These are phyloP conservation scores for Enoplosus armatus DNA, from an alignment of 2,797 vertebrate species.

Conservation along the genomic window DNA sequence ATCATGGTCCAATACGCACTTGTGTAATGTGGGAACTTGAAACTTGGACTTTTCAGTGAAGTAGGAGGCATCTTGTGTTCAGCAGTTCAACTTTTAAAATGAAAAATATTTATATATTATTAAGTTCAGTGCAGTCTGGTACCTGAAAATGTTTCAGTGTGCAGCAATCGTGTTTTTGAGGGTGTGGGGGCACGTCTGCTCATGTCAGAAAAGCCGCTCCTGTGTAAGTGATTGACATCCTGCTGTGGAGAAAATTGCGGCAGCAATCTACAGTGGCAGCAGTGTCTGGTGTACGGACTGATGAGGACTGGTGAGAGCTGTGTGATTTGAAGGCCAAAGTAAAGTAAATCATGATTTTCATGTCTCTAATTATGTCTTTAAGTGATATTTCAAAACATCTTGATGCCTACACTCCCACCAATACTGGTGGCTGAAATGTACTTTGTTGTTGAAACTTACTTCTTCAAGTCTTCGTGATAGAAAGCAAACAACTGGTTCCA, in stretches of 20 bases:
- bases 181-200: not conserved
- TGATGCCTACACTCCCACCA: not conserved
- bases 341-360: not conserved
- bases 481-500: not conserved
- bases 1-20: no score
- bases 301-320: no score
- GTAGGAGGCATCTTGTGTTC: no score
- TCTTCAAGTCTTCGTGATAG: not conserved
- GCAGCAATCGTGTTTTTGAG: not conserved
- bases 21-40: no score
- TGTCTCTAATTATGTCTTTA: no score
- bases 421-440: not conserved
- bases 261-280: not conserved
- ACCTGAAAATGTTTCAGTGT: not conserved
- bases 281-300: no score
- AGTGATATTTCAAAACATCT: conserved; percentile 16
- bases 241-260: not conserved
- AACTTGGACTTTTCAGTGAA: no score
- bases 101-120: not conserved
- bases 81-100: not conserved
- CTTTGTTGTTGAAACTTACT: not conserved
- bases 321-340: no score
- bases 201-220: not conserved
- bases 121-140: not conserved
- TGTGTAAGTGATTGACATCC: conserved; percentile 2